Base-by-base conservation (phyloP, 2,797 vertebrate species). In the Echiichthys vipera region DNA sequence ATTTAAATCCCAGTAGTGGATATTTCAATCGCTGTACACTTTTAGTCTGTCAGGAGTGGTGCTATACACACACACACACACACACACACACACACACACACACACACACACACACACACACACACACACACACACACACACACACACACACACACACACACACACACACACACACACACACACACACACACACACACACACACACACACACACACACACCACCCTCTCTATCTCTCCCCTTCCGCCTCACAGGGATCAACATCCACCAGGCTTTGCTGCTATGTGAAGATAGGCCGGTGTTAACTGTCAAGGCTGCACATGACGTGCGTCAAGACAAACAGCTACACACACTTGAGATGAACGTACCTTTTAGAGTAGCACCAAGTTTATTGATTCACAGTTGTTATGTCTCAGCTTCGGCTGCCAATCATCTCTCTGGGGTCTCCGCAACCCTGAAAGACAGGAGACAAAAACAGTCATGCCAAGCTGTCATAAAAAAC, bases 311-410 rank as follows among this genome's bases (percentile, higher is more conserved):
- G 58, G 59, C 68, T 47, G 42, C 18, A 29, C 57, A 74, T 18
- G 0, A 13, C 57, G 46, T 22, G 47, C 50, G 59, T 57, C 4
- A 29, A 51, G 40, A 71, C 51, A 68, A 58, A 77, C 43, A 7
- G 36, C 67, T 53, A 67, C 36, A 62, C 71, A 82, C 64, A 64
- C 43, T 43, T 51, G 7, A 34, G 68, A 74, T 50, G 67, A 27
- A 47, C 67, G 14, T 87, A 93, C 92, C 92, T 92, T 89, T 84
- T 29, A 84, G 85, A 88, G 69, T 81, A 90, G 89, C 90, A 89
- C 86, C 77, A 56, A 69, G 59, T 78, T n/a, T 89, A 84, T 81
- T 53, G 87, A 88, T 88, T 88, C 84, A 88, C 90, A 81, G 90
- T 83, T 65, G 81, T 83, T 43, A 47, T 49, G 75, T 79, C 88